These are phyloP conservation scores for Hydroisotoma schaefferi DNA, from an alignment of 2,888 invertebrate species.

Conservation along the genomic window DNA sequence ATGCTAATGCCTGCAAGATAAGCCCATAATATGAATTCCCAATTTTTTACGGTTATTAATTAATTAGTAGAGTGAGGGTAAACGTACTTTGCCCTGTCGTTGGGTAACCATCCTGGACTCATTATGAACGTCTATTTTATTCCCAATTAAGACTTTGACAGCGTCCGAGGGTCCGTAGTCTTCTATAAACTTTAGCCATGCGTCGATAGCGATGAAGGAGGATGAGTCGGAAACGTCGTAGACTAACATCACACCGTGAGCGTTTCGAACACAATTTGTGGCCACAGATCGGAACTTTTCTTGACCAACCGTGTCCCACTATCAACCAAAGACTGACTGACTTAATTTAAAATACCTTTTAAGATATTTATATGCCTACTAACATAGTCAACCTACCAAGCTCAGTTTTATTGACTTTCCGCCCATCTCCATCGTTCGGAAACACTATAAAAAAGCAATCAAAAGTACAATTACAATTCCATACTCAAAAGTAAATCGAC, in stretches of 20 bases:
- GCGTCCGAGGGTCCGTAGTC: conserved; percentile 32
- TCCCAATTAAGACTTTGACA: conserved; percentile 41
- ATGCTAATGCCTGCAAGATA: conserved; percentile 23
- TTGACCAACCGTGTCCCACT: conserved; percentile 47
- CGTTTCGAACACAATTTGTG: conserved; percentile 43
- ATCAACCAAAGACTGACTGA: conserved; percentile 8
- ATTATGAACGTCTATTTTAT: conserved; percentile 40
- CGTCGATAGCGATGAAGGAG: conserved; percentile 34
- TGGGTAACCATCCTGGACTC: conserved; percentile 32
- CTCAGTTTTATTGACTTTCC: conserved; percentile 39
- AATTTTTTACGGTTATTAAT: too few relatives aligned
- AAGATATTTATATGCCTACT: neutral
- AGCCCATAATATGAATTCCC: too few relatives aligned
- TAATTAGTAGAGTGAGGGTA: too few relatives aligned
- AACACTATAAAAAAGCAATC: conserved; percentile 26
- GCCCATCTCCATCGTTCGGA: conserved; percentile 39
- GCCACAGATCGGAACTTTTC: conserved; percentile 43
- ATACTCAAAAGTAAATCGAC: neutral
- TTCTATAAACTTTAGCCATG: conserved; percentile 42
- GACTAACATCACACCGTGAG: conserved; percentile 42
- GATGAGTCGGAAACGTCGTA: conserved; percentile 42
- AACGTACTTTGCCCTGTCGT: conserved; percentile 37
- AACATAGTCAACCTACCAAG: conserved; percentile 27
- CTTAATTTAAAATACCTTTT: neutral
- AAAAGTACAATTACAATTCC: neutral